A percentile compares a stretch with the other conserved stretches of the same genome.
Evolutionary conservation across 2,888 invertebrate genomes (phyloP).

Genomic region (Diplazon laetatorius): DNA sequence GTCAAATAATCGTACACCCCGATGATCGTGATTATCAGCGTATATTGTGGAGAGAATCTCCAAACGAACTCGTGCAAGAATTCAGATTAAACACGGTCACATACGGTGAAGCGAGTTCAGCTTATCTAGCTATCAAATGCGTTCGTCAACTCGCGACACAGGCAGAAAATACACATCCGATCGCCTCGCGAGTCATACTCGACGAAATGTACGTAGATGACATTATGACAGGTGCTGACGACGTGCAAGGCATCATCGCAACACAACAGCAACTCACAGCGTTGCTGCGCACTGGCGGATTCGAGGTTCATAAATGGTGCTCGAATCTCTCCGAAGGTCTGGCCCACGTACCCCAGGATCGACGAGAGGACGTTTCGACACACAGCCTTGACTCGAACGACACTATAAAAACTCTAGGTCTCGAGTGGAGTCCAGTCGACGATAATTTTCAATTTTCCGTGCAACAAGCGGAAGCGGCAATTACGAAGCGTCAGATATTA

Average conservation of each 20-base stretch:
- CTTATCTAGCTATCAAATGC: slow-evolving; percentile 66
- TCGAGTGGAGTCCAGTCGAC: slow-evolving; percentile 31
- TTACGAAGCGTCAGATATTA: background rate
- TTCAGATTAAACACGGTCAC: slow-evolving; percentile 26
- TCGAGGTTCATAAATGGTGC: slow-evolving; percentile 56
- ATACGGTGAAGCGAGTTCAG: slow-evolving; percentile 65
- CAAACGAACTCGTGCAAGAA: slow-evolving; percentile 16
- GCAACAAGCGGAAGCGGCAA: background rate
- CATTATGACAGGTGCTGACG: slow-evolving; percentile 52
- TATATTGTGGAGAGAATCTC: slow-evolving; percentile 38
- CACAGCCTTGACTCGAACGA: slow-evolving; percentile 35
- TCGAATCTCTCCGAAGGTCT: background rate
- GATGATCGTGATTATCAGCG: slow-evolving; percentile 53
- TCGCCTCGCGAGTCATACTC: slow-evolving; percentile 48
- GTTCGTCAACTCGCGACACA: slow-evolving; percentile 63
- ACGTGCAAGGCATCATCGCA: slow-evolving; percentile 55
- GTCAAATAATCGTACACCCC: slow-evolving; percentile 50
- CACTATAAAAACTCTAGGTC: slow-evolving; percentile 35
- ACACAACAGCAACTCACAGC: slow-evolving; percentile 44
- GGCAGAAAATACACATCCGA: slow-evolving; percentile 54
- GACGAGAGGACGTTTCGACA: background rate
- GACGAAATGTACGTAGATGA: slow-evolving; percentile 56
- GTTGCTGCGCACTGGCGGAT: slow-evolving; percentile 31
- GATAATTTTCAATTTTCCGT: slow-evolving; percentile 1
- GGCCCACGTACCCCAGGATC: background rate